Evolutionary conservation across 2,113 vertebrate species (phyloP), one percentile per base, ranked within the genome.

Genomic region (Petromus typicus): DNA sequence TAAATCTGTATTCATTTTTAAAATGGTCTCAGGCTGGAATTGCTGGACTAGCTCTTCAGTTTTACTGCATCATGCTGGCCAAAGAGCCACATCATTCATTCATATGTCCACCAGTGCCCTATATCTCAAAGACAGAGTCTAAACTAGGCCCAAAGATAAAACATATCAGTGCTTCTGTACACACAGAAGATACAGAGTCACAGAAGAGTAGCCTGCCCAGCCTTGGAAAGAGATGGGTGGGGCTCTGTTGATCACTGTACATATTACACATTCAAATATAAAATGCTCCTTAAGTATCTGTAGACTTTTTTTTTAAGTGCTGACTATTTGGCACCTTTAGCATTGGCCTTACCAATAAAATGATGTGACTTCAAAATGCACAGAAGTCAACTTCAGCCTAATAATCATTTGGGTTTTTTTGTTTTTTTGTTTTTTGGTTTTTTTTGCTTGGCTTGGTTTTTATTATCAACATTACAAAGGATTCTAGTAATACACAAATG

Each of bases 211-310:
- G 16, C 71, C 27, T n/a, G 82, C 78, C 61, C 48, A 1, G 17
- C 56, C 59, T 54, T 45, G 32, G 30, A 91, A 84, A 8, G 4
- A 18, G 54, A 61, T 4, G 2, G 43, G 86, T 20, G 14, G n/a
- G 25, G 45, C 2, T 8, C 20, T 5, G 40, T 20, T 18, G 56
- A 57, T 57, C 56, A 57, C 16, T 57, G 17, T 57, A 57, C 17
- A 37, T 34, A 61, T 23, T 17, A 67, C n/a, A 40, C 37, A 78
- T 43, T 43, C 40, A 83, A 94, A 45, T 45, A 63, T 7, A 76
- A 93, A 94, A 51, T 45, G 14, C 54, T 92, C 56, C 85, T 95
- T 93, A 18, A 75, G n/a, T 71, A 76, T 40, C 1, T 59, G 25
- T 40, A 91, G 43, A 57, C 5, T 51, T 66, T 81, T 76, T 22